A percentile compares a stretch with the other conserved stretches of the same genome.
Conservation (phyloP, 1,140 invertebrate species). For the Bombus superbus region DNA sequence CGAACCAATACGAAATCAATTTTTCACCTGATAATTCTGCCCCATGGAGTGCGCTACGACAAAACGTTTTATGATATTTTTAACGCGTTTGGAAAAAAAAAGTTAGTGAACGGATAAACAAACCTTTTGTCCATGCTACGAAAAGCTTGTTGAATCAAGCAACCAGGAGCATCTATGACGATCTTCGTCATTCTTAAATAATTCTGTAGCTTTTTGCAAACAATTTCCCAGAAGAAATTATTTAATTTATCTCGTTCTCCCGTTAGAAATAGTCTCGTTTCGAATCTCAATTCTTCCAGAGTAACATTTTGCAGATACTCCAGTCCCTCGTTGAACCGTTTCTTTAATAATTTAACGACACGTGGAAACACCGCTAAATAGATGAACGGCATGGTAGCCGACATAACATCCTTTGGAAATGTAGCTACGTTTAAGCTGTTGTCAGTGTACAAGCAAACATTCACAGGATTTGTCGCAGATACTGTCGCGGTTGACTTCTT, state of each 20-base stretch:
- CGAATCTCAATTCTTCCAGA: not conserved
- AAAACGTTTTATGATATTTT: not conserved
- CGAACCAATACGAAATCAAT: constrained; percentile 69
- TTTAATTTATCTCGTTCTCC: constrained; percentile 24
- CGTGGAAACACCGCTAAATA: not conserved
- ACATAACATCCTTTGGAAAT: constrained; percentile 12
- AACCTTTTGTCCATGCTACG: constrained; percentile 68
- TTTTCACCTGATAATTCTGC: constrained; percentile 70
- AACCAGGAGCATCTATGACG: constrained; percentile 52
- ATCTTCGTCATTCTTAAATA: constrained; percentile 21
- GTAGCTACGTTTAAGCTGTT: not conserved
- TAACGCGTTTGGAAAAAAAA: not conserved
- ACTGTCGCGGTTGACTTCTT: not conserved
- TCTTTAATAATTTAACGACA: not conserved
- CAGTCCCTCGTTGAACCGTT: not conserved
- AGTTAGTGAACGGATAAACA: not conserved
- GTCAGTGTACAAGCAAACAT: not conserved
- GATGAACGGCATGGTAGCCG: constrained; percentile 47
- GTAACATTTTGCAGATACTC: constrained; percentile 11
- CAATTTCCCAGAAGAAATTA: not conserved
- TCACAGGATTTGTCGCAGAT: not conserved
- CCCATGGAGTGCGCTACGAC: constrained; percentile 68
- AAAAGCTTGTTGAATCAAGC: constrained; percentile 60
- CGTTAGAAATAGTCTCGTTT: not conserved
- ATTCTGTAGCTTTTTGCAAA: constrained; percentile 1